These are phyloP conservation scores for Porphyrio hochstetteri DNA, from an alignment of 2,113 vertebrate genomes.

Conservation along the genomic window DNA sequence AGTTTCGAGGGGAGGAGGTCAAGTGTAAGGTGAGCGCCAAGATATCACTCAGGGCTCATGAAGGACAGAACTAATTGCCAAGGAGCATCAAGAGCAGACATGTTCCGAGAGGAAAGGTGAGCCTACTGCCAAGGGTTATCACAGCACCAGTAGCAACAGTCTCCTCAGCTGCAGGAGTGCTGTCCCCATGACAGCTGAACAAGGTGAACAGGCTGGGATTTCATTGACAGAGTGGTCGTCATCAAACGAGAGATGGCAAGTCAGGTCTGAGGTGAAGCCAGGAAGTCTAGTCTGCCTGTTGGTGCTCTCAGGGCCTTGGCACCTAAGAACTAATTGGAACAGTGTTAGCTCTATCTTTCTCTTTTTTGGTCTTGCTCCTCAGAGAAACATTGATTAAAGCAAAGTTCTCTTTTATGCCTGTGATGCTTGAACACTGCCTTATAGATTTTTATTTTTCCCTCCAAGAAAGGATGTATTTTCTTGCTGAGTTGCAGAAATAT, in stretches of 20 bases:
- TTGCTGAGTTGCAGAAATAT: constrained; percentile 25
- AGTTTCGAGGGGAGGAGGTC: not conserved
- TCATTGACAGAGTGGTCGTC: fast-evolving
- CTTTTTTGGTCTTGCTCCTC: not conserved
- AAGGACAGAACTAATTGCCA: not conserved
- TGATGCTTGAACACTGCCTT: not conserved
- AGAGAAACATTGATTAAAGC: not conserved
- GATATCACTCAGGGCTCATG: not conserved
- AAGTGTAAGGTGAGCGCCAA: not conserved
- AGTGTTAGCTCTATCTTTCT: not conserved
- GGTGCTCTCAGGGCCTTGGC: not conserved
- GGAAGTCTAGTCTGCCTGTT: not conserved
- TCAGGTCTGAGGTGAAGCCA: not conserved
- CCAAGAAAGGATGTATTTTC: not conserved
- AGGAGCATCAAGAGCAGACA: not conserved
- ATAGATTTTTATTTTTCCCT: not conserved
- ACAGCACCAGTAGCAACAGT: not conserved
- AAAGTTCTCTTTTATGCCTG: not conserved
- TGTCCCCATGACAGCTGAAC: not conserved
- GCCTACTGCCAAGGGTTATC: not conserved
- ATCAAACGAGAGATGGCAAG: fast-evolving
- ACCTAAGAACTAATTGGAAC: not conserved
- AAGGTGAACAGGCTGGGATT: not conserved
- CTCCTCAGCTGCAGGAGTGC: not conserved
- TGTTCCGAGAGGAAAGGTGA: not conserved